A percentile compares a stretch with the other conserved stretches of the same genome.
These are phyloP conservation scores for Ophraella communa DNA, from an alignment of 2,888 invertebrate species.

Conservation along the genomic window DNA sequence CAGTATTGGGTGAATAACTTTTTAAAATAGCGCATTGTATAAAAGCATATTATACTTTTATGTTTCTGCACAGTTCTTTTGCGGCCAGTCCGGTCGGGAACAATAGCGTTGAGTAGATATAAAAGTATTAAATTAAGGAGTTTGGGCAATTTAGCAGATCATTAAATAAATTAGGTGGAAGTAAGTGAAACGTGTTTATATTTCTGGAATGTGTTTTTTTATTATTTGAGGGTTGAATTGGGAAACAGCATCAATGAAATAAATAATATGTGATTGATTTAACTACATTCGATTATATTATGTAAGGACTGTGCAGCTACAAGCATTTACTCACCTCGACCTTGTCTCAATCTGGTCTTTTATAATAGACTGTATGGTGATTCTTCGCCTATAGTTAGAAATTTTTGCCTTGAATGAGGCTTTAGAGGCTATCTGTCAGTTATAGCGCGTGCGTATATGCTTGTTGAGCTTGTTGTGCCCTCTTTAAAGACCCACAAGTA, in stretches of 20 bases:
- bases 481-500: no score
- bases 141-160: constrained; percentile 16
- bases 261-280: background rate
- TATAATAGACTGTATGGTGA: no score
- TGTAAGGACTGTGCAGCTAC: no score
- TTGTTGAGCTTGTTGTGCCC: no score
- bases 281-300: no score
- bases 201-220: constrained; percentile 6
- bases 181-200: constrained; percentile 15
- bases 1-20: background rate
- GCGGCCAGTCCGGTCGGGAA: background rate
- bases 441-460: no score
- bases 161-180: constrained; percentile 15
- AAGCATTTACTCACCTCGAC: no score
- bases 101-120: background rate
- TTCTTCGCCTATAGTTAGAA: no score
- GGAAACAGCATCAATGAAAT: background rate
- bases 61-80: background rate
- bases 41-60: background rate
- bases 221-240: background rate
- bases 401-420: no score
- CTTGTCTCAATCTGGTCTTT: no score
- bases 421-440: no score
- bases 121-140: constrained; percentile 17
- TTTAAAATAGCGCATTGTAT: background rate